Conservation (phyloP, 2,888 invertebrate genomes). For the Tromatobia lineatoria region DNA sequence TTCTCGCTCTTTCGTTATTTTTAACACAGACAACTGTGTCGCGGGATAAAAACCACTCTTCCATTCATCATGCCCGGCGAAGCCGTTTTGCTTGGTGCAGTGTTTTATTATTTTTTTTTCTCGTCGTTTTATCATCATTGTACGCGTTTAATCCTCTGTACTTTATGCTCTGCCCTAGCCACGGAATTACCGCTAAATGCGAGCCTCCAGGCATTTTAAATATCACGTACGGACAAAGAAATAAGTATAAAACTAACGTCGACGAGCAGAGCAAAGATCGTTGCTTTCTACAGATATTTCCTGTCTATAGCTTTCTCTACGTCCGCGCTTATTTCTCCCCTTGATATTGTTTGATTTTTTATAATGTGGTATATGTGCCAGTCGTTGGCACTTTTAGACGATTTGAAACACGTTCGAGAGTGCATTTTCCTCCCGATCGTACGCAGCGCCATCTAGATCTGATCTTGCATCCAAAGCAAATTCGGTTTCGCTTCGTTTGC, state of each 20-base stretch:
- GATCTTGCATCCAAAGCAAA: background rate
- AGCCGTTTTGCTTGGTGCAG: background rate
- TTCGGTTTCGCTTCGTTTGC: too few relatives aligned
- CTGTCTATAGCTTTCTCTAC: background rate
- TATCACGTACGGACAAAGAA: conserved; percentile 41
- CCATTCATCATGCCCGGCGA: conserved; percentile 15
- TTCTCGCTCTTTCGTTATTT: conserved; percentile 17
- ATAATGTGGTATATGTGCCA: background rate
- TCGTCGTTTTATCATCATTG: conserved; percentile 49
- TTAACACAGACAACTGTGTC: conserved; percentile 1
- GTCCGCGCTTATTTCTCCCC: background rate
- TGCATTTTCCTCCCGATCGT: background rate
- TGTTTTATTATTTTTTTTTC: background rate
- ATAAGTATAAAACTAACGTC: conserved; percentile 31
- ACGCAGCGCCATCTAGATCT: background rate
- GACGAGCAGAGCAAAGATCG: conserved; percentile 18
- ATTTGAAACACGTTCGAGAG: background rate
- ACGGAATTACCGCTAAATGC: conserved; percentile 27
- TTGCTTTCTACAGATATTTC: background rate
- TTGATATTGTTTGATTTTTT: conserved; percentile 19
- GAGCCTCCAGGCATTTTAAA: conserved; percentile 30
- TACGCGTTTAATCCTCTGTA: conserved; percentile 31
- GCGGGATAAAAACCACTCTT: conserved; percentile 22
- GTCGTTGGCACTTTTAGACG: background rate
- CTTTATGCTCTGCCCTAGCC: conserved; percentile 5